Evolutionary conservation across 2,113 vertebrate genomes (phyloP).

Genomic region (Larimichthys polyactis): DNA sequence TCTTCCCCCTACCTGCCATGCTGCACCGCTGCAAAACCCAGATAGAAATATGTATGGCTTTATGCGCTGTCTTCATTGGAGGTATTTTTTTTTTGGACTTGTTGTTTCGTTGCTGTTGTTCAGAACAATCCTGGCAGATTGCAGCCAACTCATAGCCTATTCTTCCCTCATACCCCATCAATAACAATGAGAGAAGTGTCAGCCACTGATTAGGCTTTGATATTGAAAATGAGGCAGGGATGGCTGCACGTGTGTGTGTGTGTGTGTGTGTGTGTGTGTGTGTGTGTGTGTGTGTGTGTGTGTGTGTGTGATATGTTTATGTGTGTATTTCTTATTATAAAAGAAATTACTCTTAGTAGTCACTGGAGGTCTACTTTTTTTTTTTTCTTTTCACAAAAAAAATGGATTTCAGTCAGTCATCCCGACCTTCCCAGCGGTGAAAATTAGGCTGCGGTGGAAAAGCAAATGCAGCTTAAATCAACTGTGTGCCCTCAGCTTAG

Average conservation of each 20-base stretch:
- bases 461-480: constrained; percentile 42
- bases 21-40: constrained; percentile 39
- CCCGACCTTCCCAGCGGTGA: constrained; percentile 49
- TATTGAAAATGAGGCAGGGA: constrained; percentile 47
- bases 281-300: constrained; percentile 16
- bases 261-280: not conserved
- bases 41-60: constrained; percentile 51
- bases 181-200: constrained; percentile 66
- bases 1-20: not conserved
- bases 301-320: constrained; percentile 6
- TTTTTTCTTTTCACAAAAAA: constrained; percentile 35
- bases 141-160: constrained; percentile 39
- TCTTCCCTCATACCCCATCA: constrained; percentile 62
- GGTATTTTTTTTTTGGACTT: constrained; percentile 28
- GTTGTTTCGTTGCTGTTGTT: not conserved
- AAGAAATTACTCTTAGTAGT: constrained; percentile 32
- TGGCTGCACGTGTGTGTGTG: not conserved
- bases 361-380: constrained; percentile 40
- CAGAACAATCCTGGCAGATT: constrained; percentile 40
- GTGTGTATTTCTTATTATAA: constrained; percentile 39
- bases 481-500: constrained; percentile 10
- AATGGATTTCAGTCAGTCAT: constrained; percentile 61
- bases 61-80: constrained; percentile 28
- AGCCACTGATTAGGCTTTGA: constrained; percentile 70
- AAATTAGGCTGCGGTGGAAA: constrained; percentile 51